phyloP scores from a whole-genome alignment of 2,797 vertebrate genomes.

The Gymnodraco acuticeps region DNA sequence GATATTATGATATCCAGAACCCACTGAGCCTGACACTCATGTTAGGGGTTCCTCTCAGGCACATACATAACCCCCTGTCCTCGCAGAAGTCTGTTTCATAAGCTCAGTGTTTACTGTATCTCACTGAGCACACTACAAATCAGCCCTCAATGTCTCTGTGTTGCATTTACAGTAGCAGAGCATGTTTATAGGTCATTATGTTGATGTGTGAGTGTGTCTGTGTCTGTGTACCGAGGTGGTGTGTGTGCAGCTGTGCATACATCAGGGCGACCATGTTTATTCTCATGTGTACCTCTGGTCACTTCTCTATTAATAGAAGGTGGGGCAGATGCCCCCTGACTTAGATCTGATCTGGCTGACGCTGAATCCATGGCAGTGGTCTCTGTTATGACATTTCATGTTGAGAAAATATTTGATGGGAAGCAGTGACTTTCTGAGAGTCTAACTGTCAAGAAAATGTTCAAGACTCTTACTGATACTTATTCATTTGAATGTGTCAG shows the following conservation, averaged over 20 bases:
- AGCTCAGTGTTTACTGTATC: neutral
- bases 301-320: conserved; percentile 84
- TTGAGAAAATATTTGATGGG: conserved; percentile 4
- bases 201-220: conserved; percentile 5
- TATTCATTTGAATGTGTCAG: neutral
- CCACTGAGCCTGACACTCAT: conserved; percentile 2
- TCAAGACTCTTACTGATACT: conserved; percentile 7
- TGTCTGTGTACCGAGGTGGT: conserved; percentile 21
- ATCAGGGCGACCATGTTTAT: conserved; percentile 25
- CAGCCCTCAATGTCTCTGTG: neutral
- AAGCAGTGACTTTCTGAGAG: conserved; percentile 13
- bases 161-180: conserved; percentile 16
- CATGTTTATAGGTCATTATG: conserved; percentile 17
- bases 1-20: conserved; percentile 13
- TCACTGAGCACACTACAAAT: conserved; percentile 5
- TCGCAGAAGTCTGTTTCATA: conserved; percentile 2
- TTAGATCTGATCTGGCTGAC: conserved; percentile 68
- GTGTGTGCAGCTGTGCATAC: conserved; percentile 55
- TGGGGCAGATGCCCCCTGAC: conserved; percentile 80
- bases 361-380: conserved; percentile 26
- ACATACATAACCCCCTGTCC: conserved; percentile 13
- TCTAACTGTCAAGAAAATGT: neutral
- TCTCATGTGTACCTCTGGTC: conserved; percentile 58
- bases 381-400: conserved; percentile 35
- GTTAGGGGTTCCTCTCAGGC: neutral